phyloP scores from a whole-genome alignment of 2,113 vertebrate genomes.

The Poeciliopsis prolifica region DNA sequence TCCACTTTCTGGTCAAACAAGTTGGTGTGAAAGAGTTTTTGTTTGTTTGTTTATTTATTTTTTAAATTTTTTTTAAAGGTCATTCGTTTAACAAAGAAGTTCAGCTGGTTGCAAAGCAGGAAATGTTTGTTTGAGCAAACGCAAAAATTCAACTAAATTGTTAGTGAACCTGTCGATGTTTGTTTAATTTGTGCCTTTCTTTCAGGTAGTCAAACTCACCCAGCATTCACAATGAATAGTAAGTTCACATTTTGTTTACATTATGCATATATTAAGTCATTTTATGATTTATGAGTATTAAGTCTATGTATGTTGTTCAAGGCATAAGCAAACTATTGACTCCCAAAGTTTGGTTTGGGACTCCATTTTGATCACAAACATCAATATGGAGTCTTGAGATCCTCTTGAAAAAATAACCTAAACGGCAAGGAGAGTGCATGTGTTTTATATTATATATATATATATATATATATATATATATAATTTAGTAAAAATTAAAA shows the following conservation, averaged over 20 bases:
- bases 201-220: slow-evolving; percentile 15
- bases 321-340: not conserved
- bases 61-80: not conserved
- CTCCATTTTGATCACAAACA: no score
- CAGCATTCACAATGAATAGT: slow-evolving; percentile 36
- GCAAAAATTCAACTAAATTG: not conserved
- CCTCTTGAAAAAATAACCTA: no score
- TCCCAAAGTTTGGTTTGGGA: no score
- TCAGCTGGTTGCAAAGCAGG: slow-evolving; percentile 6
- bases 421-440: no score
- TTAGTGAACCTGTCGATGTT: not conserved
- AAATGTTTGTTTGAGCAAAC: not conserved
- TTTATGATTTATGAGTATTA: not conserved
- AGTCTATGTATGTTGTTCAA: not conserved
- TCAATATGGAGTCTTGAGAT: no score
- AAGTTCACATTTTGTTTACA: slow-evolving; percentile 11
- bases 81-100: not conserved
- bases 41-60: no score
- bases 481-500: no score
- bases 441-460: no score
- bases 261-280: not conserved
- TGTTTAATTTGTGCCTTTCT: slow-evolving; percentile 20
- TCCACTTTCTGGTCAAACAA: not conserved
- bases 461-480: no score
- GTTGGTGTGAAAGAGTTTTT: not conserved